Evolutionary conservation across 1,140 invertebrate genomes (phyloP).

Genomic region (Eumeta japonica): DNA sequence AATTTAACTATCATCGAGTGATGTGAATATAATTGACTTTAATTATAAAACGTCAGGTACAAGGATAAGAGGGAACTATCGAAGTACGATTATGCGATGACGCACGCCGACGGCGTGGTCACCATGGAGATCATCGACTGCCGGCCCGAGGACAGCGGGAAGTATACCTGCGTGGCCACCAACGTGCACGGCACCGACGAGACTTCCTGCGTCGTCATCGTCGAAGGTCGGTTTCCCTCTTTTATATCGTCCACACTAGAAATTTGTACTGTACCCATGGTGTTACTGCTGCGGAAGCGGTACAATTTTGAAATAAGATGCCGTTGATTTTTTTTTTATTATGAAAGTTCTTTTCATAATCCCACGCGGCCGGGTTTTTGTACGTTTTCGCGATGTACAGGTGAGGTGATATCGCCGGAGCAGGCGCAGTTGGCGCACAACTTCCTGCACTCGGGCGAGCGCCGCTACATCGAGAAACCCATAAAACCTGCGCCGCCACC

Average conservation of each 20-base stretch:
- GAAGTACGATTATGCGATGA: constrained; percentile 87
- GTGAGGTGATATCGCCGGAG: constrained; percentile 73
- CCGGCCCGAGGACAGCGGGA: constrained; percentile 91
- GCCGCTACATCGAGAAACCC: constrained; percentile 79
- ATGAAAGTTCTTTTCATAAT: too few relatives aligned
- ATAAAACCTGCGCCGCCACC: constrained; percentile 74
- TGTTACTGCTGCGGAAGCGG: background rate
- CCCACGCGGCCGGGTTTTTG: too few relatives aligned
- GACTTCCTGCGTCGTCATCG: constrained; percentile 92
- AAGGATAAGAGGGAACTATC: constrained; percentile 90
- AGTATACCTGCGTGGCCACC: constrained; percentile 89
- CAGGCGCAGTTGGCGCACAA: constrained; percentile 80
- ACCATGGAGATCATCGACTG: constrained; percentile 96
- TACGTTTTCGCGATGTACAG: constrained; percentile 40
- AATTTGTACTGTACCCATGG: background rate
- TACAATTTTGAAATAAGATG: background rate
- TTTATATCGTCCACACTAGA: background rate
- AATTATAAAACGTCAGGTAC: constrained; percentile 63
- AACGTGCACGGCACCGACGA: constrained; percentile 92
- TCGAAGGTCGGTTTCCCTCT: constrained; percentile 87
- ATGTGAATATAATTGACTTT: too few relatives aligned
- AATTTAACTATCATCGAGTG: too few relatives aligned
- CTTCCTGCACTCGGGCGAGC: constrained; percentile 83
- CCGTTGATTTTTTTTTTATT: background rate
- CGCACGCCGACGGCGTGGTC: constrained; percentile 88